phyloP scores from a whole-genome alignment of 2,797 vertebrate genomes.

The Ptychadena robeensis region DNA sequence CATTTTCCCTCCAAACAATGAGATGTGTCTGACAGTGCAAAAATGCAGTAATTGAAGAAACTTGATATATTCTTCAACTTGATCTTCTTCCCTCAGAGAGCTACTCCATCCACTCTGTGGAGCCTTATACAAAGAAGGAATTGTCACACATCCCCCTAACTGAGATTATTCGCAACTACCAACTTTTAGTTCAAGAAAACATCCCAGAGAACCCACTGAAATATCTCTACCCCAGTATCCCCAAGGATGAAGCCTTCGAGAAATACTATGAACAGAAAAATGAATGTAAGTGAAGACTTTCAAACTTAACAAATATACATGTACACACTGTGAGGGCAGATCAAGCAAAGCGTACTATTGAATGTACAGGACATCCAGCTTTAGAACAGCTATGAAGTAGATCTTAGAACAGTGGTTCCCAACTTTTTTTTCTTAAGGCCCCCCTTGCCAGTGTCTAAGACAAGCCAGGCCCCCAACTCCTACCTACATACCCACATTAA shows the following conservation, averaged over 20 bases:
- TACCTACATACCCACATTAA: too few relatives aligned
- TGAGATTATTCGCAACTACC: conserved; percentile 89
- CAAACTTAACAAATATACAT: neutral
- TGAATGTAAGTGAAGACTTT: conserved; percentile 63
- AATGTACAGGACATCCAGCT: too few relatives aligned
- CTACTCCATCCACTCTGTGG: conserved; percentile 78
- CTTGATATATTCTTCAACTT: neutral
- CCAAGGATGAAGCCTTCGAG: conserved; percentile 86
- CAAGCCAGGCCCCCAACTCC: too few relatives aligned
- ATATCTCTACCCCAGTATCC: conserved; percentile 84
- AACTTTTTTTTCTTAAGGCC: too few relatives aligned
- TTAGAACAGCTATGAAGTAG: too few relatives aligned
- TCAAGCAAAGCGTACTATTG: too few relatives aligned
- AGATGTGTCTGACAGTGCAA: too few relatives aligned
- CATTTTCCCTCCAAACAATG: too few relatives aligned
- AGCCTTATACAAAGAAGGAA: conserved; percentile 84
- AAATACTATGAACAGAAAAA: conserved; percentile 79
- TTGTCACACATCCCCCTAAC: conserved; percentile 84
- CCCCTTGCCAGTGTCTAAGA: too few relatives aligned
- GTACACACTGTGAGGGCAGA: too few relatives aligned
- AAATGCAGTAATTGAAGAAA: neutral
- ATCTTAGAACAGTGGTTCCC: too few relatives aligned
- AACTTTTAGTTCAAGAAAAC: conserved; percentile 82
- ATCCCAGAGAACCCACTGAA: conserved; percentile 85
- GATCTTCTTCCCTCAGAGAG: conserved; percentile 69